These are phyloP conservation scores for Idaea straminata DNA, from an alignment of 2,888 invertebrate species.

Conservation along the genomic window DNA sequence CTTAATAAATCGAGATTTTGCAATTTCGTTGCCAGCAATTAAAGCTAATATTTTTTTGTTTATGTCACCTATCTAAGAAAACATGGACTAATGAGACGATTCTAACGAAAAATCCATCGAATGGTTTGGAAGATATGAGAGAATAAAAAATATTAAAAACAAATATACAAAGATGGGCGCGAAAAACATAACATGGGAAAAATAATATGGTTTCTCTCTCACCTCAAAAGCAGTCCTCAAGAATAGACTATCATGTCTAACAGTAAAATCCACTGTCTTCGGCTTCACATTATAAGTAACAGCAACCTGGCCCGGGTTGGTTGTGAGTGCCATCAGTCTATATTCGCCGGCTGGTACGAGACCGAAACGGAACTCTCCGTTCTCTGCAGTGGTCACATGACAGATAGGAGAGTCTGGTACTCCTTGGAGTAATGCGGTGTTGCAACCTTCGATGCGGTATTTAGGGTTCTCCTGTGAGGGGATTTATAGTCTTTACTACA, in stretches of 20 bases:
- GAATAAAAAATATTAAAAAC: too few relatives aligned
- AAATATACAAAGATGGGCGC: too few relatives aligned
- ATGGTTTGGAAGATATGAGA: too few relatives aligned
- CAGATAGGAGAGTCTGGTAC: conserved; percentile 85
- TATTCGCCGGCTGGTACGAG: conserved; percentile 91
- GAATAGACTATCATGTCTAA: conserved; percentile 83
- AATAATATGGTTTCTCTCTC: conserved; percentile 26
- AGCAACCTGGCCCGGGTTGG: conserved; percentile 72
- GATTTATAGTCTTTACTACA: conserved; percentile 6
- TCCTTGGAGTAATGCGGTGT: conserved; percentile 78
- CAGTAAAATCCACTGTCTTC: conserved; percentile 83
- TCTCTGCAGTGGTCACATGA: conserved; percentile 84
- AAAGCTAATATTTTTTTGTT: too few relatives aligned
- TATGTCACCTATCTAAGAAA: too few relatives aligned
- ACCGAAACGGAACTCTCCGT: conserved; percentile 89
- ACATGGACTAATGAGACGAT: too few relatives aligned
- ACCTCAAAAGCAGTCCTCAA: conserved; percentile 86
- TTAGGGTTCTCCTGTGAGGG: conserved; percentile 60
- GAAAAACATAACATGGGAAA: too few relatives aligned
- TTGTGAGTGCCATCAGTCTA: conserved; percentile 82
- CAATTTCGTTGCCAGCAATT: too few relatives aligned
- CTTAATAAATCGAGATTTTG: too few relatives aligned
- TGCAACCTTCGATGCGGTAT: conserved; percentile 79
- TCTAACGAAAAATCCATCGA: too few relatives aligned
- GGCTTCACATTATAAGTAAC: conserved; percentile 91